Base-by-base conservation (phyloP, 2,113 vertebrate species). In the Sprattus sprattus region DNA sequence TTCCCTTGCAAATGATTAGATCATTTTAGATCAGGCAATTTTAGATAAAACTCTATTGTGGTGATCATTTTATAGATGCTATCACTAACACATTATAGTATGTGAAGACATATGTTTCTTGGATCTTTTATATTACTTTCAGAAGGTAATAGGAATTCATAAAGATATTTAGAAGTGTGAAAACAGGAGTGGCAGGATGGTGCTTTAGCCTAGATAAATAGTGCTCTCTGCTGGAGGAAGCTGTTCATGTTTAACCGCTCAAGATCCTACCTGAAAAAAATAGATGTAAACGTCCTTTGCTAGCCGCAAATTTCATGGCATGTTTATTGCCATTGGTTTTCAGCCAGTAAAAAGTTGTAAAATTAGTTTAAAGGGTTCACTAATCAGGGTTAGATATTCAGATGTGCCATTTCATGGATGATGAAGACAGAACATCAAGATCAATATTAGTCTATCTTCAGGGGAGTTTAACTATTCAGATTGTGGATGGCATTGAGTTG, bases 201-300 rank as follows among this genome's bases (percentile, higher is more conserved):
- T 39, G 71, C 28, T 78, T 10, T 15, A 78, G 71, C 25, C 71
- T 78, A 13, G 71, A 39, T 78, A 32, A 78, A 32, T 39, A 78
- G 71, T 39, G 71, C 71, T 16, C 71, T 78, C 71, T 78, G 71
- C 71, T 78, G 71, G 71, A 32, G 9, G 20, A 78, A 78, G 28
- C 25, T 78, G 25, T 32, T 39, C 32, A 39, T 15, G 39, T 78
- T 39, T 39, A 78, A 39, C 71, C 28, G 4, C 28, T 32, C 13
- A 32, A 11, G 28, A 78, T 44, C 71, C 71, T 78, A 78, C 39
- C 28, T 15, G 4, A 16, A 4, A 13, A 16, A 4, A 16, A 32
- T 28, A 78, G 71, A 78, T 78, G 28, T 78, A 13, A 39, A 15
- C 4, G 71, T 16, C 71, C 44, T 15, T 78, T 78, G 71, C 71